Conservation (phyloP, 2,888 invertebrate genomes). For the Agrilus mali region DNA sequence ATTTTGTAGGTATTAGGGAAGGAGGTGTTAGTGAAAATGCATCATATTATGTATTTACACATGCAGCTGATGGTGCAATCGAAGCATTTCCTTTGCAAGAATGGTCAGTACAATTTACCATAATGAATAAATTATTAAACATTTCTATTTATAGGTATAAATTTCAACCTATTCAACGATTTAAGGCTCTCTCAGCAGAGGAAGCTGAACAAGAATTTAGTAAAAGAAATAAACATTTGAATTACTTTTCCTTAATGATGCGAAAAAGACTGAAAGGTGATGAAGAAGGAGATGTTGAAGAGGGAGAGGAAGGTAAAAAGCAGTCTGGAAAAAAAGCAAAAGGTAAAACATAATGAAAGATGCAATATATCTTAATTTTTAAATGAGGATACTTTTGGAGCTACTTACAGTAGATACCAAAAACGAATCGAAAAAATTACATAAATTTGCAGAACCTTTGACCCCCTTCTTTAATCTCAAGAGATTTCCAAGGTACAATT, state of each 20-base stretch:
- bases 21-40: slow-evolving; percentile 95
- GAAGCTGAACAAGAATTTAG: slow-evolving; percentile 97
- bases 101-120: slow-evolving; percentile 45
- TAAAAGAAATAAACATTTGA: slow-evolving; percentile 88
- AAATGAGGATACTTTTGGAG: too few relatives aligned
- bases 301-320: slow-evolving; percentile 56
- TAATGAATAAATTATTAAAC: background rate
- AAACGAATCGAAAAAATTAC: too few relatives aligned
- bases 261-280: slow-evolving; percentile 72
- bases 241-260: slow-evolving; percentile 91
- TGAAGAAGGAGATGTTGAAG: slow-evolving; percentile 44
- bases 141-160: slow-evolving; percentile 51
- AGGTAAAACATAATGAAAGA: slow-evolving; percentile 20
- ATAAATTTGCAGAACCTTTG: too few relatives aligned
- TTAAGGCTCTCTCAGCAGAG: slow-evolving; percentile 91
- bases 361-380: too few relatives aligned
- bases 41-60: slow-evolving; percentile 95
- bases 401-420: too few relatives aligned
- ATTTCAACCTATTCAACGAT: slow-evolving; percentile 77
- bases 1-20: slow-evolving; percentile 63
- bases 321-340: slow-evolving; percentile 45
- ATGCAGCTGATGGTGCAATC: slow-evolving; percentile 88
- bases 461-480: too few relatives aligned
- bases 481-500: too few relatives aligned
- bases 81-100: slow-evolving; percentile 93